Evolutionary conservation across 2,797 vertebrate genomes (phyloP), one percentile per base, ranked within the genome.

Genomic region (Pangasius djambal): DNA sequence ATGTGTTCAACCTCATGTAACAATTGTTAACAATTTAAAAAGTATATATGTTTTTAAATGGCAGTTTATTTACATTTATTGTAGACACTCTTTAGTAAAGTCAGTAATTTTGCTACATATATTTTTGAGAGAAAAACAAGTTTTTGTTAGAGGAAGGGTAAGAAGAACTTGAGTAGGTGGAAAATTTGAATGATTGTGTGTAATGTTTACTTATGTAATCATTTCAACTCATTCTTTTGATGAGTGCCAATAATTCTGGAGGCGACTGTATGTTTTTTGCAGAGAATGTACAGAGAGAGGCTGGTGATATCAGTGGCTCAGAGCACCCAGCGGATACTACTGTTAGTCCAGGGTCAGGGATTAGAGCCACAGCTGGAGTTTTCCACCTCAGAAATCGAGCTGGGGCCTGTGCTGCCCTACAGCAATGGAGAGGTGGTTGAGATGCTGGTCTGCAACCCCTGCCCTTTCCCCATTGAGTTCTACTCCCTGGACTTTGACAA

Each of bases 401-500:
- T 99, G 90, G 97, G 95, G 2, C 97, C 98, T 0, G 85, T 96
- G 88, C 93, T 98, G 82, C 98, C 97, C 0, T 90, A 86, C 48
- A 94, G 93, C 50, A 0, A 8, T 2, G 97, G 96, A 0, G 88
- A 90, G 0, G 95, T 96, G 89, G 93, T 93, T 0, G 94, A 96
- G 20, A 95, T 98, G 89, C 90, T 92, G 0, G 96, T 99, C 87
- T 96, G 78, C 90, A 99, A 99, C 93, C 97, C 96, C 0, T 97
- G 97, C 69, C 89, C 94, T 50, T 99, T 98, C 86, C 97, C 98
- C 20, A 89, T 98, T 0, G 98, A 99, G 91, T 97, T 99, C 93
- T 99, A 98, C 92, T 98, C 95, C 0, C 78, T 99, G 92, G 98
- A 99, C 84, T 96, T 97, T 2, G 98, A 99, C 92, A 95, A 94